Evolutionary conservation across 2,797 vertebrate genomes (phyloP), one percentile per base, ranked within the genome.

Genomic region (Silurus aristotelis): DNA sequence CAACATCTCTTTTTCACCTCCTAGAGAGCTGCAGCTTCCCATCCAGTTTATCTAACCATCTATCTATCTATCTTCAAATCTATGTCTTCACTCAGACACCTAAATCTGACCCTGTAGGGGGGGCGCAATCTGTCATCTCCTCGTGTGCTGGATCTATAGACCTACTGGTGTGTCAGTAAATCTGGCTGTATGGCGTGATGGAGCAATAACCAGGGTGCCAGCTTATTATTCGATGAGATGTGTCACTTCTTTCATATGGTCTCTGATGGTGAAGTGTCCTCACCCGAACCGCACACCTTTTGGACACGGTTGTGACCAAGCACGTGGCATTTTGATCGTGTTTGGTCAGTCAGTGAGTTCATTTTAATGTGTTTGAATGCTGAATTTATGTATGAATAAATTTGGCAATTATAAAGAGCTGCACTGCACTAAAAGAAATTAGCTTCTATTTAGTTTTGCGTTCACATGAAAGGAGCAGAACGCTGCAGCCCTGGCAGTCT

Each of bases 71-170:
- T 83, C 80, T 77, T 73, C 67, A 76, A 72, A 83, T 86, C 86
- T 64, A 81, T 64, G 48, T 68, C 58, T 68, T 48, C 43, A 66
- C 75, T 80, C 80, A 76, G 61, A 78, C 13, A 17, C 56, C 25
- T 10, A 63, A 56, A 55, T 14, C n/a, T 46, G 52, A 85, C 17
- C 82, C 58, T 79, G 77, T 83, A 38, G 58, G 3, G 68, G 52
- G 48, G 61, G 66, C 68, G 58, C 52, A 31, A 61, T 82, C 80
- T 84, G 82, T 89, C 78, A 86, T 84, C 22, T 61, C 63, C n/a
- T 82, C 25, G 22, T 64, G 81, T 27, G 60, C n/a, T 46, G 38
- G 87, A 89, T 85, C 73, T 87, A 88, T 85, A 87, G 82, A 84
- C 81, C 83, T 22, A 55, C 80, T 85, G 22, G 64, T 68, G 70